A percentile compares a stretch with the other conserved stretches of the same genome.
phyloP scores from a whole-genome alignment of 64 coral and sea anemone genomes.

The Cladopsammia gracilis region DNA sequence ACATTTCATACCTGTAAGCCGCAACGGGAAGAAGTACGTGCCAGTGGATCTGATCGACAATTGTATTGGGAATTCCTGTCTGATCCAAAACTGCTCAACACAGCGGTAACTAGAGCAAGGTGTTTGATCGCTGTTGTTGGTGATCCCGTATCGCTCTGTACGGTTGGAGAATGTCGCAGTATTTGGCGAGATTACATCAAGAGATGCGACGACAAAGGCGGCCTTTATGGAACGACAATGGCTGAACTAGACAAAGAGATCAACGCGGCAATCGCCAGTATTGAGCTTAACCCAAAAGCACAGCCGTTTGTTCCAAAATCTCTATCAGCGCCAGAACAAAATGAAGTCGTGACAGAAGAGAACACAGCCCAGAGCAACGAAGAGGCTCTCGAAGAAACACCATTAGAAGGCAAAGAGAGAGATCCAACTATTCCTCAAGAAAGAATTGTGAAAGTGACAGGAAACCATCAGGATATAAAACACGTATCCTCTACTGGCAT shows the following conservation, averaged over 20 bases:
- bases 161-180: constrained; percentile 51
- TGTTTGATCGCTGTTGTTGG: constrained; percentile 81
- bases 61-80: constrained; percentile 80
- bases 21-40: not conserved
- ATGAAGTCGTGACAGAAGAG: not conserved
- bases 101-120: constrained; percentile 73
- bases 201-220: constrained; percentile 29
- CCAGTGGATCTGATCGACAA: not conserved
- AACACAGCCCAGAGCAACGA: not conserved
- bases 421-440: not conserved
- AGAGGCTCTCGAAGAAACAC: not conserved
- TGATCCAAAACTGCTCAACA: constrained; percentile 81
- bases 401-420: not conserved
- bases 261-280: not conserved
- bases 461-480: not conserved
- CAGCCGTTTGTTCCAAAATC: constrained; percentile 16
- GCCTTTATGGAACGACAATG: constrained; percentile 29
- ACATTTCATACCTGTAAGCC: constrained; percentile 59
- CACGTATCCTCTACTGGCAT: too few relatives aligned
- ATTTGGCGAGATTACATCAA: constrained; percentile 80
- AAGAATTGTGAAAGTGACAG: not conserved
- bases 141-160: constrained; percentile 76
- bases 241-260: constrained; percentile 32
- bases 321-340: not conserved
- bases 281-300: constrained; percentile 40